Evolutionary conservation across 2,113 vertebrate species (phyloP).

Genomic region (Guaruba guarouba): DNA sequence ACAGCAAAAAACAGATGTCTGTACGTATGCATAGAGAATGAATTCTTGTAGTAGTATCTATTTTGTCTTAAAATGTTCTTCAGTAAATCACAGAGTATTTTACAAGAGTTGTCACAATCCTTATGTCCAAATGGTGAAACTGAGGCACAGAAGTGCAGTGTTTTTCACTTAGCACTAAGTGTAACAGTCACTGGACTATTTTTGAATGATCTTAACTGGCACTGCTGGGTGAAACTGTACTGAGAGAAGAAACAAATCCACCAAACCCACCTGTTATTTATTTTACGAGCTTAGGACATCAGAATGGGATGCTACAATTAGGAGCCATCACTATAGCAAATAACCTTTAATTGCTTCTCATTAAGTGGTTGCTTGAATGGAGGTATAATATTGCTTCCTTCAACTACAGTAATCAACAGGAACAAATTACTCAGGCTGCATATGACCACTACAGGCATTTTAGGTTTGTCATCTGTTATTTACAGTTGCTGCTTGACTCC

Average conservation of each 20-base stretch:
- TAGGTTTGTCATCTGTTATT: not conserved
- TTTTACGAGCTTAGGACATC: not conserved
- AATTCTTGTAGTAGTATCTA: not conserved
- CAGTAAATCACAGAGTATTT: not conserved
- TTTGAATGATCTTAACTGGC: not conserved
- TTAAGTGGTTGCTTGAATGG: not conserved
- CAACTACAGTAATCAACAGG: not conserved
- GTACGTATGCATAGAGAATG: not conserved
- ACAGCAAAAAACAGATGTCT: not conserved
- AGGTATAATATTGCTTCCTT: not conserved
- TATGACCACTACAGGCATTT: not conserved
- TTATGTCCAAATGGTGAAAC: not conserved
- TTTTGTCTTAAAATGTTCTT: not conserved
- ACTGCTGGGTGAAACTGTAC: not conserved
- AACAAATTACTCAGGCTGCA: not conserved
- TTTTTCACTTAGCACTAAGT: not conserved
- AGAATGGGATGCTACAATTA: not conserved
- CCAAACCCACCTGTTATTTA: not conserved
- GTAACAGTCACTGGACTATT: not conserved
- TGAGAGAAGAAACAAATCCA: not conserved
- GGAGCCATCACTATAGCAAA: not conserved
- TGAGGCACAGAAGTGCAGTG: not conserved
- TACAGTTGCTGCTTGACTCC: not conserved
- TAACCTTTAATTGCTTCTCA: not conserved
- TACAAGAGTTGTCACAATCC: not conserved